Evolutionary conservation across 2,113 vertebrate species (phyloP).

Genomic region (Otus sunia): DNA sequence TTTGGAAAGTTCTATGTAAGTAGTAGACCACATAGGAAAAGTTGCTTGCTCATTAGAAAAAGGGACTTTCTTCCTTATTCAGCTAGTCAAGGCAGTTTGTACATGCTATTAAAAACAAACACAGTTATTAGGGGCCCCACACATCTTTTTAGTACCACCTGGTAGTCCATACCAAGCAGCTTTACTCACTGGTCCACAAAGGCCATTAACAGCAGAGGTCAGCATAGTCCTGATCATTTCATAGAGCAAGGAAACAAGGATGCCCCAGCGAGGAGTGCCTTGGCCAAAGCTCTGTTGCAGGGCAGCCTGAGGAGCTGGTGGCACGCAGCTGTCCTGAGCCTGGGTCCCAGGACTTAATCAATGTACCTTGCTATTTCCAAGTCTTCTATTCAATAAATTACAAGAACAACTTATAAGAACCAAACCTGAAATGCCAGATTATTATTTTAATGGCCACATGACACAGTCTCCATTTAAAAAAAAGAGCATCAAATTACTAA

Average conservation of each 20-base stretch:
- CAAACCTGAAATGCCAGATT: not conserved
- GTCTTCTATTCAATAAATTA: not conserved
- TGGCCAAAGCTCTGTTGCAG: not conserved
- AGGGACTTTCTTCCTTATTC: not conserved
- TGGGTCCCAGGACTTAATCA: not conserved
- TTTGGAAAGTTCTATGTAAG: not conserved
- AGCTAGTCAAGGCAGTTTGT: not conserved
- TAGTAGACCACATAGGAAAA: not conserved
- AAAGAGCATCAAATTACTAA: not conserved
- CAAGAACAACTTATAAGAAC: not conserved
- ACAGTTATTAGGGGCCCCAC: not conserved
- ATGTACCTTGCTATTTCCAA: not conserved
- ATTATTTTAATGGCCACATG: not conserved
- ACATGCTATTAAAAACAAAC: not conserved
- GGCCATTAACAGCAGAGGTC: not conserved
- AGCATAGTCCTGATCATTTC: not conserved
- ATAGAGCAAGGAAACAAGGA: not conserved
- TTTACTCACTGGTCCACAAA: not conserved
- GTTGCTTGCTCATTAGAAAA: not conserved
- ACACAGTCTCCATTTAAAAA: not conserved
- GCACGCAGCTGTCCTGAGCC: not conserved
- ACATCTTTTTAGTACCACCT: not conserved
- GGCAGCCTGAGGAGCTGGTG: not conserved
- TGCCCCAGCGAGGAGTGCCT: rapidly evolving
- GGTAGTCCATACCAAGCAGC: not conserved